phyloP scores from a whole-genome alignment of 2,888 invertebrate species.

The Philonicus albiceps region DNA sequence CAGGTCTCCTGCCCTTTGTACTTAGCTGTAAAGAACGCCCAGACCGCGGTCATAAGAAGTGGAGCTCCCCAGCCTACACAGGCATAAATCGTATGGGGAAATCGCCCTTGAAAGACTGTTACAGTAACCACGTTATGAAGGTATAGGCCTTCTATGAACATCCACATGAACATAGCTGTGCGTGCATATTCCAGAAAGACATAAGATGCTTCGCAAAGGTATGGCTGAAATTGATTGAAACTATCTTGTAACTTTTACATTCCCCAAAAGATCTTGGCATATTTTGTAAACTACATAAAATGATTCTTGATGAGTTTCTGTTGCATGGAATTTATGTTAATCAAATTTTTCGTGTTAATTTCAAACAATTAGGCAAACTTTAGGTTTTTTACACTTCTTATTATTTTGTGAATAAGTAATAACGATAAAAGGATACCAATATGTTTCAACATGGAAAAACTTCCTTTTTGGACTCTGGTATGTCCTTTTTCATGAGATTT shows the following conservation, averaged over 20 bases:
- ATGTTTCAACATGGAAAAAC: too few species aligned
- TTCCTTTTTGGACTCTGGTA: too few species aligned
- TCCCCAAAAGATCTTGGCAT: too few species aligned
- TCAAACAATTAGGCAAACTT: too few species aligned
- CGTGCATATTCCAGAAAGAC: constrained; percentile 86
- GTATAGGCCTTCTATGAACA: constrained; percentile 94
- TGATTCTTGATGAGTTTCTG: too few species aligned
- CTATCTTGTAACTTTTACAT: neutral
- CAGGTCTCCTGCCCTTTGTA: constrained; percentile 65
- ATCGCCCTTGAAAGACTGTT: constrained; percentile 71
- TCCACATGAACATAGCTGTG: constrained; percentile 95
- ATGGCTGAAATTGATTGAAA: constrained; percentile 67
- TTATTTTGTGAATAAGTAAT: too few species aligned
- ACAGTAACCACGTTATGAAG: constrained; percentile 85
- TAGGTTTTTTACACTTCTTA: too few species aligned
- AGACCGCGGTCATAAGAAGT: constrained; percentile 71
- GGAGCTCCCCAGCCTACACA: constrained; percentile 80
- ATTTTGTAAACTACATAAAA: too few species aligned
- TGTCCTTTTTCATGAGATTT: too few species aligned
- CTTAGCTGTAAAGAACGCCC: constrained; percentile 72
- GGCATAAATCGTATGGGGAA: constrained; percentile 69
- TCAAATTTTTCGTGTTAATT: too few species aligned
- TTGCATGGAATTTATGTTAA: too few species aligned
- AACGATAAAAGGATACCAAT: too few species aligned
- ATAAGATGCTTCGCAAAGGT: constrained; percentile 81